Evolutionary conservation across 2,113 vertebrate genomes (phyloP).

Genomic region (Alethe castanea): DNA sequence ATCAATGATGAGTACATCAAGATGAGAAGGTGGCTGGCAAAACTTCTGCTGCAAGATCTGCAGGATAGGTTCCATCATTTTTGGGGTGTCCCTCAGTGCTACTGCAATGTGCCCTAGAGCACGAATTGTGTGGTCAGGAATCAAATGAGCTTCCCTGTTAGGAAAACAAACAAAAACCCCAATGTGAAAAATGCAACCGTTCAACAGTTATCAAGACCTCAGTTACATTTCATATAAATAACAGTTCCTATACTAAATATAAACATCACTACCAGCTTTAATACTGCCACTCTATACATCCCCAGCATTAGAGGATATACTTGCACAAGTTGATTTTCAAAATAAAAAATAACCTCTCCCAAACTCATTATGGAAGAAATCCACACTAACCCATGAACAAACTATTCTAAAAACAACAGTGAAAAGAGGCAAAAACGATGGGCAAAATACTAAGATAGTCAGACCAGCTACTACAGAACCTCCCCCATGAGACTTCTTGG

Average conservation of each 20-base stretch:
- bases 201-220: not conserved
- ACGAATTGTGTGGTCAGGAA: constrained; percentile 95
- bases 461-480: not conserved
- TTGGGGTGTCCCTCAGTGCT: constrained; percentile 90
- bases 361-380: not conserved
- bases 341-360: not conserved
- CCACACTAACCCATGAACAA: not conserved
- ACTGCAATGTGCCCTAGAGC: constrained; percentile 93
- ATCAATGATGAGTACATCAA: constrained; percentile 94
- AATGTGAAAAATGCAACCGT: not conserved
- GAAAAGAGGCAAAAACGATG: not conserved
- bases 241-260: not conserved
- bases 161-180: not conserved
- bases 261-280: not conserved
- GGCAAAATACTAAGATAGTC: not conserved
- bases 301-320: not conserved
- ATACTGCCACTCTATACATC: not conserved
- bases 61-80: constrained; percentile 94
- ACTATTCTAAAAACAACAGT: not conserved
- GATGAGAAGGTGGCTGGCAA: constrained; percentile 90
- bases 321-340: not conserved
- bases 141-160: constrained; percentile 90
- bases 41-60: constrained; percentile 98
- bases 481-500: not conserved
- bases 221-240: not conserved